Percentiles rank a stretch among this genome's conserved stretches.
These are phyloP conservation scores for Dasysyrphus albostriatus DNA, from an alignment of 2,888 invertebrate genomes.

Conservation along the genomic window DNA sequence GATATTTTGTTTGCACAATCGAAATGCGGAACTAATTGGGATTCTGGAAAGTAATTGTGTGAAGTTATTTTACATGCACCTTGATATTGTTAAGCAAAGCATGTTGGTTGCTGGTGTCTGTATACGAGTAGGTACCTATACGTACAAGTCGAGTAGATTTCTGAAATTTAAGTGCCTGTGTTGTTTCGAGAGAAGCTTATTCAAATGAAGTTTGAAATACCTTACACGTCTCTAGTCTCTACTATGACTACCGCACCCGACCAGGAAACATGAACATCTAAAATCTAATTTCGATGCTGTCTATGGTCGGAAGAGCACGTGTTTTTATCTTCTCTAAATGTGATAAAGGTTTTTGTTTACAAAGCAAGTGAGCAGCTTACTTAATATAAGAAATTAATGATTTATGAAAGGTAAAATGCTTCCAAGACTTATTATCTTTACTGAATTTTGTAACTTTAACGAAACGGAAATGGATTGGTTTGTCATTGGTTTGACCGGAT, in stretches of 20 bases:
- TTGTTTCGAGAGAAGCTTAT: slow-evolving; percentile 15
- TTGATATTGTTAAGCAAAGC: slow-evolving; percentile 14
- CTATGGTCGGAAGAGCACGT: slow-evolving; percentile 4
- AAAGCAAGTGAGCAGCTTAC: not conserved
- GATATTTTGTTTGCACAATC: slow-evolving; percentile 56
- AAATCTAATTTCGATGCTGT: slow-evolving; percentile 9
- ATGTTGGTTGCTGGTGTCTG: not conserved
- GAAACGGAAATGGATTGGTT: too few relatives aligned
- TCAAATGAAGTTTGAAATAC: slow-evolving; percentile 2
- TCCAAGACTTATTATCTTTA: not conserved
- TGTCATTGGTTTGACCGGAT: too few relatives aligned
- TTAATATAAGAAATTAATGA: not conserved
- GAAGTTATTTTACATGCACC: slow-evolving; percentile 43
- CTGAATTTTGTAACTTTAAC: not conserved
- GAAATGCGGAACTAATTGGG: slow-evolving; percentile 64
- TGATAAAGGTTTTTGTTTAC: not conserved
- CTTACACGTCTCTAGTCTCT: not conserved
- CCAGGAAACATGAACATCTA: not conserved
- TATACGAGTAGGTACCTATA: not conserved
- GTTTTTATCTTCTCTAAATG: slow-evolving; percentile 12
- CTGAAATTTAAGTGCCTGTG: slow-evolving; percentile 8
- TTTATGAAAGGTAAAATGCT: not conserved
- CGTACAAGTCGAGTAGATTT: slow-evolving; percentile 1
- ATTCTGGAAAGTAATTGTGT: slow-evolving; percentile 55
- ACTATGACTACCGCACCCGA: not conserved